phyloP scores from a whole-genome alignment of 2,888 invertebrate genomes.

The Perizoma affinitatum region DNA sequence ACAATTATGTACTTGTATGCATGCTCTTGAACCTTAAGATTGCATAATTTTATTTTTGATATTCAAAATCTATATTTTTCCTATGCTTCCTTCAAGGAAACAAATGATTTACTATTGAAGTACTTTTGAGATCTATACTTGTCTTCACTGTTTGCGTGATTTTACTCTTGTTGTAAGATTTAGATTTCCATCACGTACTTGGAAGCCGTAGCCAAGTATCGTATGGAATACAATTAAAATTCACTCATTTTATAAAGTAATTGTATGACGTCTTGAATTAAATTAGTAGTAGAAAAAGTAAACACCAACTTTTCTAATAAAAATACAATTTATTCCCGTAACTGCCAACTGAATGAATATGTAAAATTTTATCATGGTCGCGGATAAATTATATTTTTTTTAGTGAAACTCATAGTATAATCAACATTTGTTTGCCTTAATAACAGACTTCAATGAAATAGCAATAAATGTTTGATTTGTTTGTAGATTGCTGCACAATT shows the following conservation, averaged over 20 bases:
- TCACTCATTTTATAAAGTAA: constrained; percentile 50
- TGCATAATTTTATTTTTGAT: constrained; percentile 80
- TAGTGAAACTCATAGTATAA: constrained; percentile 49
- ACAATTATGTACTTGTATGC: constrained; percentile 61
- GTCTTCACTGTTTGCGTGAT: constrained; percentile 65
- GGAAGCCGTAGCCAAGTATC: constrained; percentile 52
- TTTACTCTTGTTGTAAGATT: constrained; percentile 62
- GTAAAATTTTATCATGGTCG: not conserved
- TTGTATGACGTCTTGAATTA: constrained; percentile 27
- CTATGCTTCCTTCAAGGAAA: constrained; percentile 74
- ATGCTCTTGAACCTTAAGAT: constrained; percentile 60
- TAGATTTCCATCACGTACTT: constrained; percentile 54
- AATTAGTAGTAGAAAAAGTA: constrained; percentile 24
- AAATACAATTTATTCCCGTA: constrained; percentile 28
- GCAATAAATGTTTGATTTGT: constrained; percentile 74
- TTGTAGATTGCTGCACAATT: constrained; percentile 74
- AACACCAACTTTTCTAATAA: constrained; percentile 29
- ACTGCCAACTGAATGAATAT: constrained; percentile 4
- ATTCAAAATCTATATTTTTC: constrained; percentile 78
- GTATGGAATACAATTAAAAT: constrained; percentile 49
- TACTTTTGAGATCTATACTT: constrained; percentile 76
- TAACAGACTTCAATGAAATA: constrained; percentile 69
- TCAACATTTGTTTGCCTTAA: constrained; percentile 77
- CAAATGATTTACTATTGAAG: constrained; percentile 59
- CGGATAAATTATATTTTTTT: constrained; percentile 32